Evolutionary conservation across 2,888 invertebrate genomes (phyloP).

Genomic region (Polydrusus pterygomalis): DNA sequence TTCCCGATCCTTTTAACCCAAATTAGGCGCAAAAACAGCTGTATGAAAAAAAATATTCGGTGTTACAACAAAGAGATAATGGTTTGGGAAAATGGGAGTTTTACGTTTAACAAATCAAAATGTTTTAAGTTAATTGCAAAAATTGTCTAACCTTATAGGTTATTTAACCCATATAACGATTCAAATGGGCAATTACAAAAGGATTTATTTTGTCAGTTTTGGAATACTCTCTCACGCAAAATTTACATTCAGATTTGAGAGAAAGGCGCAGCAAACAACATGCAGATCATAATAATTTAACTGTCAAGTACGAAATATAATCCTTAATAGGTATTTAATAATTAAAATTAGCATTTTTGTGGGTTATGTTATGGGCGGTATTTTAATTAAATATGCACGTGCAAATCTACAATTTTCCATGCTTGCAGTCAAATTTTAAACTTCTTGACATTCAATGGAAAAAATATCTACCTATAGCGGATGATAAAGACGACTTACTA

Average conservation of each 20-base stretch:
- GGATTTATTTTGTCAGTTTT: constrained; percentile 36
- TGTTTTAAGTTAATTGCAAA: too few relatives aligned
- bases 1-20: too few relatives aligned
- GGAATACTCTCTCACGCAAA: constrained; percentile 33
- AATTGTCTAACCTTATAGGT: too few relatives aligned
- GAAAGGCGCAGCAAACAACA: constrained; percentile 26
- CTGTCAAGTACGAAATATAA: constrained; percentile 37
- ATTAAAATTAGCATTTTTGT: constrained; percentile 30
- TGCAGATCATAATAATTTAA: constrained; percentile 35
- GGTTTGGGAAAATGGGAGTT: too few relatives aligned
- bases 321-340: neutral
- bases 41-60: too few relatives aligned
- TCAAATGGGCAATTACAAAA: constrained; percentile 37
- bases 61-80: too few relatives aligned
- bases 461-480: neutral
- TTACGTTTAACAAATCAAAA: too few relatives aligned
- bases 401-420: neutral
- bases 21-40: too few relatives aligned
- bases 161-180: constrained; percentile 13
- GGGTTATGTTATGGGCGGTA: neutral
- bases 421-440: too few relatives aligned
- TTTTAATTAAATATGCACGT: neutral
- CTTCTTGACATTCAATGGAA: too few relatives aligned
- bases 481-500: too few relatives aligned
- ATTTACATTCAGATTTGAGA: constrained; percentile 20